A percentile compares a stretch with the other conserved stretches of the same genome.
Conservation (phyloP, 2,113 vertebrate species). For the Callorhinus ursinus region DNA sequence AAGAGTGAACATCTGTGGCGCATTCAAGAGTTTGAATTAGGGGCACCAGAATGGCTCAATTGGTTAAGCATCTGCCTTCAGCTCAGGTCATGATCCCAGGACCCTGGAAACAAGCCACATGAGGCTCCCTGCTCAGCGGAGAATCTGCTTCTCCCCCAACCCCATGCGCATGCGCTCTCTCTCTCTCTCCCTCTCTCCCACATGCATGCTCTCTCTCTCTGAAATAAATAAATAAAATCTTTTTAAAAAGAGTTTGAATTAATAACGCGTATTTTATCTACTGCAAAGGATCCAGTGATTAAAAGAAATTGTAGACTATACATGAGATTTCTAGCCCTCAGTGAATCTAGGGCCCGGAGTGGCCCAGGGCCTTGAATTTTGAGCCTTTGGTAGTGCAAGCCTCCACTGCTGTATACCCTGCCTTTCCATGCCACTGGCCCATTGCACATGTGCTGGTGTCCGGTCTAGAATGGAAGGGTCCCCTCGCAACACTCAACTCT, state of each 20-base stretch:
- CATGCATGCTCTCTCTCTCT: background rate
- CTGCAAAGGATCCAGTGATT: background rate
- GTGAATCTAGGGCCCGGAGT: background rate
- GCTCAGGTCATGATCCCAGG: background rate
- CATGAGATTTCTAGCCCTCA: background rate
- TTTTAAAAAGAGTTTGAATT: background rate
- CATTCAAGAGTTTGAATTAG: background rate
- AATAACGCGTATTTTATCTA: background rate
- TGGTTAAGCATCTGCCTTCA: background rate
- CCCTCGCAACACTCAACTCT: background rate
- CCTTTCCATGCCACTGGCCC: background rate
- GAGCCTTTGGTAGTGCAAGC: background rate
- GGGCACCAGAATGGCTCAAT: background rate
- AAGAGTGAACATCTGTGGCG: background rate
- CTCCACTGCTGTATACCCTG: background rate
- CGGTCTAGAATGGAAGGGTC: background rate
- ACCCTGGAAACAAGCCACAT: background rate
- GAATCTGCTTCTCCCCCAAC: background rate
- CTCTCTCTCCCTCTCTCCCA: background rate
- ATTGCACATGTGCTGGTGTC: background rate
- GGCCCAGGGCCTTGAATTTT: background rate
- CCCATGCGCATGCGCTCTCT: background rate
- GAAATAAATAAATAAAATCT: background rate
- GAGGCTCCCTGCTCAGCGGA: background rate
- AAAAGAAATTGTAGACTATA: background rate